A percentile compares a stretch with the other conserved stretches of the same genome.
Conservation (phyloP, 2,888 invertebrate genomes). For the Drosophila birchii region DNA sequence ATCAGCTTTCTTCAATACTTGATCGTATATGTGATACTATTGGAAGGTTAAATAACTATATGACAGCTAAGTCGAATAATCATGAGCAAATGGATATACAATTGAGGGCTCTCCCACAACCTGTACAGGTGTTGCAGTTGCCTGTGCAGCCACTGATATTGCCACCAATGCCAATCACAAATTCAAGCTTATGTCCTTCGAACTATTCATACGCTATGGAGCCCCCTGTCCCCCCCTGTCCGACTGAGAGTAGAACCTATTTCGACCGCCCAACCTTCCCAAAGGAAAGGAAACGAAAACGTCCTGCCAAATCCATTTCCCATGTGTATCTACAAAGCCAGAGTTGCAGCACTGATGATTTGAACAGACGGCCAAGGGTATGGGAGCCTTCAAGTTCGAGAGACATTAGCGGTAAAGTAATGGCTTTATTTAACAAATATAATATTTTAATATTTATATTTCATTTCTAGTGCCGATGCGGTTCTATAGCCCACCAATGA, state of each 20-base stretch:
- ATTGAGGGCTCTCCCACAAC: not conserved
- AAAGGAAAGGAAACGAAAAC: conserved; percentile 33
- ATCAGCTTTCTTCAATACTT: conserved; percentile 24
- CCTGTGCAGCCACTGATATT: conserved; percentile 22
- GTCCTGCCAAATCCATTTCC: conserved; percentile 6
- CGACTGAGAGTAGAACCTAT: not conserved
- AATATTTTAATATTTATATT: not conserved
- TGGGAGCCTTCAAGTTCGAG: not conserved
- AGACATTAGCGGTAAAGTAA: not conserved
- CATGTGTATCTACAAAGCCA: conserved; percentile 24
- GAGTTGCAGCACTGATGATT: conserved; percentile 30
- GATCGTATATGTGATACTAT: conserved; percentile 53
- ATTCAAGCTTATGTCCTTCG: not conserved
- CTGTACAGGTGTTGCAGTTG: conserved; percentile 13
- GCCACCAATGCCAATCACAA: not conserved
- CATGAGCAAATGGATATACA: not conserved
- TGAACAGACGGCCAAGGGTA: conserved; percentile 18
- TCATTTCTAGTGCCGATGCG: not conserved
- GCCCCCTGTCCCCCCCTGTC: not conserved
- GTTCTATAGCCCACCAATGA: conserved; percentile 2
- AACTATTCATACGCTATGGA: not conserved
- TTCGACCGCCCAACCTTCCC: conserved; percentile 8
- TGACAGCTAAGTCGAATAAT: conserved; percentile 23
- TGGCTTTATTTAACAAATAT: not conserved
- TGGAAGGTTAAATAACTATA: conserved; percentile 41